phyloP scores from a whole-genome alignment of 1,140 invertebrate species.

The Xylocopa sonorina region DNA sequence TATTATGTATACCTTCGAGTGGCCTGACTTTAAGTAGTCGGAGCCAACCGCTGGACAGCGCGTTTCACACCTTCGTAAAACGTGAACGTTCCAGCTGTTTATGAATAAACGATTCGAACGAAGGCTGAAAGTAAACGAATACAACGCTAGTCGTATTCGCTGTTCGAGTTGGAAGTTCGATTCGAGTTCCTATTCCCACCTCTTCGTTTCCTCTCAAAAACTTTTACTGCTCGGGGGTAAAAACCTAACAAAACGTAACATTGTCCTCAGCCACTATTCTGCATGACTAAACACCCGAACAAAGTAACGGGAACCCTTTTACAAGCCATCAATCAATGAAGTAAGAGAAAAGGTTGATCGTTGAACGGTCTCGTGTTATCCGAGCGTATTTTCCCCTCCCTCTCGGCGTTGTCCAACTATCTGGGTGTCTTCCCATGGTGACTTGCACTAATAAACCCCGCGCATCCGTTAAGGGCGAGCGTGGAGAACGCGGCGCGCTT shows the following conservation, averaged over 20 bases:
- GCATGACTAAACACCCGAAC: constrained; percentile 74
- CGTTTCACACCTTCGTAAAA: constrained; percentile 6
- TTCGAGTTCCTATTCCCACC: background rate
- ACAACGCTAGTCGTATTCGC: too few relatives aligned
- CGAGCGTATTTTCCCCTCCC: background rate
- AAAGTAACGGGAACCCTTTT: constrained; percentile 72
- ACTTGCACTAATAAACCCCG: constrained; percentile 69
- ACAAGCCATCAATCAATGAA: constrained; percentile 75
- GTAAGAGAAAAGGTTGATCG: constrained; percentile 58
- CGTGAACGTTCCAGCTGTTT: background rate
- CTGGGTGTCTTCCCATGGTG: constrained; percentile 65
- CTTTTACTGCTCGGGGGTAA: constrained; percentile 15
- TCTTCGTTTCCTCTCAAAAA: background rate
- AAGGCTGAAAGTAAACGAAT: too few relatives aligned
- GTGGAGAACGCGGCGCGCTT: constrained; percentile 65
- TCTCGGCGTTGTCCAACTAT: constrained; percentile 14
- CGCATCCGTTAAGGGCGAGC: constrained; percentile 43
- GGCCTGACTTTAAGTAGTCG: background rate
- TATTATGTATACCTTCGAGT: constrained; percentile 12
- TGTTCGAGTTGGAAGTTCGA: background rate
- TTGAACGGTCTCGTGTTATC: constrained; percentile 33
- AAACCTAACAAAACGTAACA: background rate
- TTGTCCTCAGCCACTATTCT: constrained; percentile 66
- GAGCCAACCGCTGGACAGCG: background rate
- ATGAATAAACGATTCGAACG: background rate